phyloP scores from a whole-genome alignment of 1,140 invertebrate species.

The Drosophila gunungcola region DNA sequence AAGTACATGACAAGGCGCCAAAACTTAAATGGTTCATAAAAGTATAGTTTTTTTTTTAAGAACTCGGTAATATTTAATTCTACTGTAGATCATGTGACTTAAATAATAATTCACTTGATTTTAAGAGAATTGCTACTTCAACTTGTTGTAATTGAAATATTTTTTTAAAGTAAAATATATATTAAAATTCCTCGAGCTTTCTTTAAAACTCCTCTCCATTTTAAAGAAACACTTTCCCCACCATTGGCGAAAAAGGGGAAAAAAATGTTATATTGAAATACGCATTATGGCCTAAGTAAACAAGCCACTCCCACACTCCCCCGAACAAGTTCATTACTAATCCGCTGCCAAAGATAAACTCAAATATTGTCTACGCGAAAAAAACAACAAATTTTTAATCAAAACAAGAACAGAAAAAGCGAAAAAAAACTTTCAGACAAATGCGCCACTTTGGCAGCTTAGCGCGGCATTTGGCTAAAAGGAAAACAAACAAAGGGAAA shows the following conservation, averaged over 20 bases:
- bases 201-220: too few species aligned
- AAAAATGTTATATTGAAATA: conserved; percentile 75
- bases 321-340: conserved; percentile 72
- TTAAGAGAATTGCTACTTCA: too few species aligned
- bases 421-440: conserved; percentile 56
- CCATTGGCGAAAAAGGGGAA: conserved; percentile 33
- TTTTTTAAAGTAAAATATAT: too few species aligned
- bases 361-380: conserved; percentile 42
- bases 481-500: conserved; percentile 71
- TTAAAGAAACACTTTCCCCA: conserved; percentile 6
- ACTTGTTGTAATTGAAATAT: too few species aligned
- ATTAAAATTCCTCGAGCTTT: neutral
- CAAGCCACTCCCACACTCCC: conserved; percentile 30
- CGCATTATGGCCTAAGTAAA: conserved; percentile 74
- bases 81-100: too few species aligned
- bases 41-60: too few species aligned
- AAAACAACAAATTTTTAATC: conserved; percentile 69
- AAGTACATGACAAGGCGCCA: too few species aligned
- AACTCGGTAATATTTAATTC: too few species aligned
- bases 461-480: conserved; percentile 65
- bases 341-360: conserved; percentile 74
- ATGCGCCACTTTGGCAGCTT: conserved; percentile 77
- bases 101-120: too few species aligned
- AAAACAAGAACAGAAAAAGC: conserved; percentile 52
- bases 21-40: too few species aligned